Evolutionary conservation across 1,140 invertebrate genomes (phyloP).

Genomic region (Schlechtendalia chinensis): DNA sequence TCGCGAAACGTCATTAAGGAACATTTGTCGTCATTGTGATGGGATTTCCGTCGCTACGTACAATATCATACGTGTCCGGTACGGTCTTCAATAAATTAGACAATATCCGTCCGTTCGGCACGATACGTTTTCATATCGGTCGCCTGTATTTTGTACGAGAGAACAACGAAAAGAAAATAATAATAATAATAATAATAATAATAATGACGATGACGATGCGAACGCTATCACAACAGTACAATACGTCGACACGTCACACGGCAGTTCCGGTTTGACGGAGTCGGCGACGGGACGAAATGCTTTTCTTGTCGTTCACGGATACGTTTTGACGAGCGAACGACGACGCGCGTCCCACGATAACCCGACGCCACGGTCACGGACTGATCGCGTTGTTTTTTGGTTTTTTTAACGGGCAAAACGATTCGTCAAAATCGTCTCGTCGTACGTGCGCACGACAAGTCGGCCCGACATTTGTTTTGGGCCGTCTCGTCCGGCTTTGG

Average conservation of each 20-base stretch:
- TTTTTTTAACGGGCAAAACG: not conserved
- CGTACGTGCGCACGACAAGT: not conserved
- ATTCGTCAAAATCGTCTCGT: conserved; percentile 14
- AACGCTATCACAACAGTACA: no score
- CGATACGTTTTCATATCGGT: no score
- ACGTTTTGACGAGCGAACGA: no score
- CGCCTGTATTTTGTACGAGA: no score
- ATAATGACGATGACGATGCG: not conserved
- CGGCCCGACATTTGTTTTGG: no score
- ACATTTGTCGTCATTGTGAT: conserved; percentile 40
- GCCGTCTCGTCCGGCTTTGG: no score
- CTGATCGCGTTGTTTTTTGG: no score
- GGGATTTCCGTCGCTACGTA: not conserved
- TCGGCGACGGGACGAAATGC: not conserved
- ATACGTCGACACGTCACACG: no score
- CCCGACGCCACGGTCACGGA: no score
- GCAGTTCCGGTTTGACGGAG: not conserved
- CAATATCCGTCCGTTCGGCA: no score
- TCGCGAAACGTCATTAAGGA: conserved; percentile 29
- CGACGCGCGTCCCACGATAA: no score
- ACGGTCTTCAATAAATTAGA: not conserved
- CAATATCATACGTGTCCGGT: not conserved
- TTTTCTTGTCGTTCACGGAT: no score
- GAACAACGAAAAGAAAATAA: not conserved
- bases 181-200: not conserved